Percentiles rank a stretch among this genome's conserved stretches.
These are phyloP conservation scores for Eira barbara DNA, from an alignment of 2,113 vertebrate species.

Conservation along the genomic window DNA sequence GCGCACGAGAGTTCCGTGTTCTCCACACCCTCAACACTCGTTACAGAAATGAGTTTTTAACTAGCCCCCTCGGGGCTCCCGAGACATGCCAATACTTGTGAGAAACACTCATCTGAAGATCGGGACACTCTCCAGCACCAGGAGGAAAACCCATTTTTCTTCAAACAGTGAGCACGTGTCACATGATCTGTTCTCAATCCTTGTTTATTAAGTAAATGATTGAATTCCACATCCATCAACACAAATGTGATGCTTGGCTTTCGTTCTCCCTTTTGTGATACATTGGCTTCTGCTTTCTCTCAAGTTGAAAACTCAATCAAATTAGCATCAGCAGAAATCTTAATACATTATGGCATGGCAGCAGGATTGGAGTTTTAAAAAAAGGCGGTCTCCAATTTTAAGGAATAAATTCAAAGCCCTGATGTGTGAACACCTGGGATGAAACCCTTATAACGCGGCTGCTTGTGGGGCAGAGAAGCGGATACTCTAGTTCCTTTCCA, in stretches of 20 bases:
- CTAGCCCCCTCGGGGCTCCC: rapidly evolving
- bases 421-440: too few relatives aligned
- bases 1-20: background rate
- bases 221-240: background rate
- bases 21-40: background rate
- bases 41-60: background rate
- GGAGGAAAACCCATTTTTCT: background rate
- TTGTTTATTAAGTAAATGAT: background rate
- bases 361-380: background rate
- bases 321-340: background rate
- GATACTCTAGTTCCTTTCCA: background rate
- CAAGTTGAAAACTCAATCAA: background rate
- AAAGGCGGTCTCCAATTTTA: background rate
- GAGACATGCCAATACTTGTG: too few relatives aligned
- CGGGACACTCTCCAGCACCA: background rate
- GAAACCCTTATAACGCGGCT: background rate
- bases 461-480: background rate
- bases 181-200: background rate
- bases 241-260: background rate
- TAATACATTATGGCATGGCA: background rate
- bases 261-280: background rate
- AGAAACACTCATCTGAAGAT: background rate
- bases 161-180: background rate
- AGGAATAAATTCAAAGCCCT: background rate
- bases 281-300: background rate